Base-by-base conservation (phyloP, 2,888 invertebrate genomes). In the Xylophagus ater region DNA sequence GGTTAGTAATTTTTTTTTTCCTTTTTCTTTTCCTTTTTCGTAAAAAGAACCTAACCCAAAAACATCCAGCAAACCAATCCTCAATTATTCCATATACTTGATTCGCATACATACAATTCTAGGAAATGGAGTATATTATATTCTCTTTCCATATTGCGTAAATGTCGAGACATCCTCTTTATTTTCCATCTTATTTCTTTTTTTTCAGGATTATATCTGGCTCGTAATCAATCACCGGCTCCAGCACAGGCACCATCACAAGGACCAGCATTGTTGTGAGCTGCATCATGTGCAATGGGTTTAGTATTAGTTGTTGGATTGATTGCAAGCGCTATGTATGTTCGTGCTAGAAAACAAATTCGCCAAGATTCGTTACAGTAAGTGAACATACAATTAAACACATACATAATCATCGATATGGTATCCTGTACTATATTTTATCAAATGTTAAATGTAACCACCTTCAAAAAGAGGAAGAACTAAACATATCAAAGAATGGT, bases 221-320 rank as follows among this genome's bases (percentile, higher is more conserved):
- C 59, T 8, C 34, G 34, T 21, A 42, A 42, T 37, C 40, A 40
- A 20, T 31, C 61, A 5, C 62, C 81, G 36, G 78, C 81, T 29
- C 78, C 81, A 4, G 81, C 78, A 45, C 74, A 73, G 2, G 62
- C 74, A 19, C 68, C 72, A 19, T 72, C 73, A 19, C 71, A 79
- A 12, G 75, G 77, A 15, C 78, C 78, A 1, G 78, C 81, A 2
- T 64, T 85, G 43, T 79, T 87, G 55, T 79, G 87, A 4, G 86
- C 85, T 1, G 82, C 85, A 1, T 86, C 83, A 24, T 84, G 84
- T 62, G 85, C 85, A 0, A 77, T 83, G 37, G 84, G 61, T 8
- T 47, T 62, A 44, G 61, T 62, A 9, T 43, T 62, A 36, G 59
- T 57, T 38, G 59, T 62, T 26, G 60, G 61, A 9, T 54, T 62